Conservation (phyloP, 2,888 invertebrate genomes). For the Brachyopa scutellaris region DNA sequence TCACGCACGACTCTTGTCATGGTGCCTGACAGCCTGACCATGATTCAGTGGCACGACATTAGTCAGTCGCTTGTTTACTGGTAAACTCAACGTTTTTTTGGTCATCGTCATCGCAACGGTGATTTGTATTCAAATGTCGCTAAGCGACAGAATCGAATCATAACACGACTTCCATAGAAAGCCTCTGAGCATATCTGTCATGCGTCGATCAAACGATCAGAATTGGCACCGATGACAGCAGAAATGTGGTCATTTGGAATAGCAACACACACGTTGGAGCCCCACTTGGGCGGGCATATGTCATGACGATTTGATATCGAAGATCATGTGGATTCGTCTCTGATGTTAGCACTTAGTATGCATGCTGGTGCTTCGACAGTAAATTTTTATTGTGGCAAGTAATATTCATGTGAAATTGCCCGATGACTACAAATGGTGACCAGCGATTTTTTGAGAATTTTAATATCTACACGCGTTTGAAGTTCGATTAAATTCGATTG, state of each 20-base stretch:
- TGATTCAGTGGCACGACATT: conserved; percentile 33
- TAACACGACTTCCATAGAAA: conserved; percentile 53
- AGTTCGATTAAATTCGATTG: too few species aligned
- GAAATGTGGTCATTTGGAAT: conserved; percentile 16
- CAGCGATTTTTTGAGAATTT: too few species aligned
- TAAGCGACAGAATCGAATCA: conserved; percentile 47
- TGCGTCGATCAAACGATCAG: conserved; percentile 57
- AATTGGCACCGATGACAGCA: conserved; percentile 43
- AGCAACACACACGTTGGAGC: neutral
- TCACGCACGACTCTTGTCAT: conserved; percentile 21
- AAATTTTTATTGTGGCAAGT: too few species aligned
- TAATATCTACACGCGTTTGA: too few species aligned
- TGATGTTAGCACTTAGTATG: conserved; percentile 55
- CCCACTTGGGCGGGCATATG: conserved; percentile 64
- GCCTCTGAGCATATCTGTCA: conserved; percentile 25
- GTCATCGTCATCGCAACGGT: conserved; percentile 34
- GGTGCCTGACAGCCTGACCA: too few species aligned
- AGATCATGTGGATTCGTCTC: conserved; percentile 44
- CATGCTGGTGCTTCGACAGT: conserved; percentile 17
- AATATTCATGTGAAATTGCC: conserved; percentile 35
- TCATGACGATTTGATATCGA: conserved; percentile 35
- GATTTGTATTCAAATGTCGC: conserved; percentile 60
- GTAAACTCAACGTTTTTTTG: neutral
- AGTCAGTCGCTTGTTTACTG: conserved; percentile 1
- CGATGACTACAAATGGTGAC: conserved; percentile 17